These are phyloP conservation scores for Myotis yumanensis DNA, from an alignment of 2,113 vertebrate genomes.

Conservation along the genomic window DNA sequence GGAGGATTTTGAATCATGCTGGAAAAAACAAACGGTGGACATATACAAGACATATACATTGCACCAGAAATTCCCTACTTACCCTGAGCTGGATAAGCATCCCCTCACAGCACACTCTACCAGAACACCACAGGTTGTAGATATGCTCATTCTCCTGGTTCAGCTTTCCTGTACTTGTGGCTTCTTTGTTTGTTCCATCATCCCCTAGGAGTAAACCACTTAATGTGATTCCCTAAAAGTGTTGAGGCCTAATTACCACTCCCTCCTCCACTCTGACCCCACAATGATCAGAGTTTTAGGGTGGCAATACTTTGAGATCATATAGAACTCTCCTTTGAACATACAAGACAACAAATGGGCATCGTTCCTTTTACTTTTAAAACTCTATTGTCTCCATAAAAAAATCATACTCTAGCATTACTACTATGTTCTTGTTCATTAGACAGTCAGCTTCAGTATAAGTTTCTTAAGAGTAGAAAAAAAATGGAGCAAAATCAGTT, in stretches of 20 bases:
- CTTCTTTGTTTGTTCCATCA: conserved; percentile 96
- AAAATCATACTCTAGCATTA: background rate
- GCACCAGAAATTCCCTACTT: background rate
- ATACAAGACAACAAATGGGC: background rate
- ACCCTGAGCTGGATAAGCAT: conserved; percentile 97
- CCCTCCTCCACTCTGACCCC: background rate
- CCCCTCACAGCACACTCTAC: conserved; percentile 97
- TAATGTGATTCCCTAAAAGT: conserved; percentile 10
- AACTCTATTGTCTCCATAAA: conserved; percentile 18
- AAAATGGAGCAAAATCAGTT: conserved; percentile 38
- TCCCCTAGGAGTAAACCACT: conserved; percentile 87
- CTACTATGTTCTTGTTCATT: background rate
- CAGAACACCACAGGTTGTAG: conserved; percentile 99
- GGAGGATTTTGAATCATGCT: background rate
- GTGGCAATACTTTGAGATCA: background rate
- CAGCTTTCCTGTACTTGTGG: conserved; percentile 95
- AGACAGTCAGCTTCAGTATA: background rate
- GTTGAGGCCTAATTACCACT: background rate
- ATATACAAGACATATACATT: background rate
- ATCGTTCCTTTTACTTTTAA: background rate
- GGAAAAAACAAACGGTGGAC: background rate
- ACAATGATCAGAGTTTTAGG: background rate
- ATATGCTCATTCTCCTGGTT: conserved; percentile 99
- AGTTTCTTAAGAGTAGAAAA: background rate
- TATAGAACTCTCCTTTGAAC: background rate